Conservation (phyloP, 2,888 invertebrate genomes). For the Muscina levida region DNA sequence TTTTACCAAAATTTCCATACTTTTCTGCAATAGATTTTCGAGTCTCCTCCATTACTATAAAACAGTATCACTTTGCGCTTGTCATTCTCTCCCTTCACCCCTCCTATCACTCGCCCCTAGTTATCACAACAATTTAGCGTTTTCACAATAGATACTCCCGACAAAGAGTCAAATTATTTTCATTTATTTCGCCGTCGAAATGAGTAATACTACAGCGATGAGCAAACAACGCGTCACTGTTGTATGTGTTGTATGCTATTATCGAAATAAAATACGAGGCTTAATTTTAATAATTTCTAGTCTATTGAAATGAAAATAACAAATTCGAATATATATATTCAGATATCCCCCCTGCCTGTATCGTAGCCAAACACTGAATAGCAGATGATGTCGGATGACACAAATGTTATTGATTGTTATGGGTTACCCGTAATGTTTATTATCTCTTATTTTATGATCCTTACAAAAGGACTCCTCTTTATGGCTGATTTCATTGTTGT, state of each 20-base stretch:
- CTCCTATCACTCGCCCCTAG: not conserved
- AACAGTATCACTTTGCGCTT: too few species aligned
- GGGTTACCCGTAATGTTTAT: constrained; percentile 39
- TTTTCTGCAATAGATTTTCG: too few species aligned
- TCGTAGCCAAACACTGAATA: not conserved
- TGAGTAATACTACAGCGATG: too few species aligned
- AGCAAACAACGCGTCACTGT: too few species aligned
- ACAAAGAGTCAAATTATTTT: constrained; percentile 25
- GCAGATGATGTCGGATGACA: not conserved
- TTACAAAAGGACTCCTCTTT: not conserved
- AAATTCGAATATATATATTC: constrained; percentile 6
- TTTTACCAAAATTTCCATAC: not conserved
- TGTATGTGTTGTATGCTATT: too few species aligned
- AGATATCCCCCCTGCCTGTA: not conserved
- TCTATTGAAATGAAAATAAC: constrained; percentile 34
- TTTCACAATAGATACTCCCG: not conserved
- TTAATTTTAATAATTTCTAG: constrained; percentile 36
- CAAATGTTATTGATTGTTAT: constrained; percentile 35
- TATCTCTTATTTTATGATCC: constrained; percentile 26
- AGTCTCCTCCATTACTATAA: too few species aligned
- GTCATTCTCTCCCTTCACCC: not conserved
- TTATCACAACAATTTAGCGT: constrained; percentile 36
- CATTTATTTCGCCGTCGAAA: constrained; percentile 32
- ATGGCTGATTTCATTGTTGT: too few species aligned
- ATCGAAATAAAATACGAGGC: not conserved